Base-by-base conservation (phyloP, 2,888 invertebrate species). In the Apamea monoglypha region DNA sequence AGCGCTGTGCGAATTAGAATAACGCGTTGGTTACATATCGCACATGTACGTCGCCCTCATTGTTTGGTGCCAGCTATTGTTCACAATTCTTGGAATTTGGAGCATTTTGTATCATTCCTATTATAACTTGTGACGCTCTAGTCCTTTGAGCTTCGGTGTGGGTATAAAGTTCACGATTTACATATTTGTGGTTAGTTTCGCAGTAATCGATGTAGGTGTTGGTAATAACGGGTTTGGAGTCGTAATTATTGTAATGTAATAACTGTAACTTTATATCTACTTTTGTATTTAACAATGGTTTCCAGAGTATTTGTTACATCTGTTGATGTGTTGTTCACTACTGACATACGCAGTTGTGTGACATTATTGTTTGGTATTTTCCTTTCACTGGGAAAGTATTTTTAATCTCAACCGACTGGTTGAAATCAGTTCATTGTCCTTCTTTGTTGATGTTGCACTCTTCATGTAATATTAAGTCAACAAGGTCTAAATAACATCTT, bases 1-100 rank as follows among this genome's bases (percentile, higher is more conserved):
- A 91, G 80, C 75, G 78, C 64, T 75, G 75, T 85, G 88, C 85
- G 87, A 91, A 90, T 90, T 85, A 81, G 73, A 83, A 87, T 89
- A 86, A 86, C 74, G 84, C 83, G 86, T 84, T 80, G 80, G 83
- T 82, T 85, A 84, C 83, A 78, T 82, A 86, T 71, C 85, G 82
- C 83, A 80, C 76, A 86, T 84, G 76, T 79, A 73, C 78, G 29
- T 66, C 36, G 71, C 61, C 76, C 69, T 82, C 80, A 82, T 82
- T 88, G 71, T 81, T 87, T 61, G 50, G 6, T 75, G 59, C 29
- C 80, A 66, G 67, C 78, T 79, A 83, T 85, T 88, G 83, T 83
- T 85, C 76, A 71, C 29, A 63, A 73, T 89, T 86, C 80, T 82
- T 56, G 66, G 83, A 82, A 88, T 81, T 80, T 71, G 32, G 73